Evolutionary conservation across 2,113 vertebrate species (phyloP), one percentile per base, ranked within the genome.

Genomic region (Antidorcas marsupialis): DNA sequence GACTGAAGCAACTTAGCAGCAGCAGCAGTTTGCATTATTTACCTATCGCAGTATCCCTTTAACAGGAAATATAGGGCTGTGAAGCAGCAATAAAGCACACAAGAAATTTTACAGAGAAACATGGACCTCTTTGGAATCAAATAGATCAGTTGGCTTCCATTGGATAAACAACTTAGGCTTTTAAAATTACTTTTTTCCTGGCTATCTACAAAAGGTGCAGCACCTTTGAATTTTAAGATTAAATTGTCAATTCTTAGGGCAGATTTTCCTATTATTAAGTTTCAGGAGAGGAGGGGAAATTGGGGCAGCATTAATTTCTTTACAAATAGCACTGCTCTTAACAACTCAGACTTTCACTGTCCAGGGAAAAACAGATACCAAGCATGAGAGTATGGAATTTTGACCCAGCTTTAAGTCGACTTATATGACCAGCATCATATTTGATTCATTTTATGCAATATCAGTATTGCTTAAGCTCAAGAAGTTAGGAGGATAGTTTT

Each of bases 151-250:
- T 79, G 59, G 5, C 7, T 8, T 52, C 43, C 17, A 55, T 4
- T 87, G 55, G 94, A 88, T 64, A 94, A 95, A 87, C 39, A 33
- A 21, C 43, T 90, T 27, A 15, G 33, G 28, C 82, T 87, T 87
- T 87, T 74, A 36, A 45, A 78, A 76, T 78, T 82, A 64, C 27
- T 16, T 85, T 85, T 90, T 89, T 91, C 50, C 89, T 60, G 27
- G 9, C 23, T 64, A 28, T 87, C 43, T 59, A 53, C 23, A 33
- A 92, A 95, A 83, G 14, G 1, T 57, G n/a, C 27, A 93, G 21
- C 89, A 90, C 43, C 43, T 97, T 96, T 85, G 96, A 47, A 93
- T 71, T 96, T 92, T 55, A 89, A 96, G 81, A 94, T 92, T 71
- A 97, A 78, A 55, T 39, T 95, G 21, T 92, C 82, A 91, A 8